Evolutionary conservation across 1,140 invertebrate genomes (phyloP).

Genomic region (Linepithema humile): DNA sequence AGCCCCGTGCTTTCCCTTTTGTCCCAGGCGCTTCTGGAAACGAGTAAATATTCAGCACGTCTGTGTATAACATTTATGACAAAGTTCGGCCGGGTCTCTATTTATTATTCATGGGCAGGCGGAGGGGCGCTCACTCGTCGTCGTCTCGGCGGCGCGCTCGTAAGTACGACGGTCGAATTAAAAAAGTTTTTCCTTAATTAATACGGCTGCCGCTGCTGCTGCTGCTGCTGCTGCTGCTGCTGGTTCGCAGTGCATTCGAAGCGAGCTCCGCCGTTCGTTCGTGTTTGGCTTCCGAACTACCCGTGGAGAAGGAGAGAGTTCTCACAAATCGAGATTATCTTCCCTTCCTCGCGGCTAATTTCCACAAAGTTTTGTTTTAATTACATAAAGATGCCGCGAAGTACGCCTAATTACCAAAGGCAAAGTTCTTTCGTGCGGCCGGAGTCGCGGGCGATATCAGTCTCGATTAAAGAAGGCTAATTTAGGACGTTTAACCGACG

Average conservation of each 20-base stretch:
- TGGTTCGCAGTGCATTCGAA: slow-evolving; percentile 43
- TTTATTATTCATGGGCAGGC: slow-evolving; percentile 71
- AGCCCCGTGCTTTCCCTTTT: slow-evolving; percentile 37
- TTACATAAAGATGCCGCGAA: slow-evolving; percentile 53
- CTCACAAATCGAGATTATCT: slow-evolving; percentile 52
- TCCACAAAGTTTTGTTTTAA: slow-evolving; percentile 43
- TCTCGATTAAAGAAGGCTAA: slow-evolving; percentile 28
- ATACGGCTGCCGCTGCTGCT: slow-evolving; percentile 60
- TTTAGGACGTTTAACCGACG: slow-evolving; percentile 20
- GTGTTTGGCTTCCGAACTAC: slow-evolving; percentile 46
- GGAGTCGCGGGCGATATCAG: slow-evolving; percentile 4
- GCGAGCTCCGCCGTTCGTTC: background rate
- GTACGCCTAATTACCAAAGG: slow-evolving; percentile 42
- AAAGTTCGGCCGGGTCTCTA: slow-evolving; percentile 68
- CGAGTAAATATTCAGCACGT: slow-evolving; percentile 71
- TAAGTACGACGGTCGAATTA: slow-evolving; percentile 65
- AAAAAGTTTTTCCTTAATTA: slow-evolving; percentile 75
- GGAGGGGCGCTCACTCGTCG: background rate
- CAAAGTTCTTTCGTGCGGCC: background rate
- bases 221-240: too few relatives aligned
- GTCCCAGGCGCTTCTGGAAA: slow-evolving; percentile 32
- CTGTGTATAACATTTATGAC: slow-evolving; percentile 73
- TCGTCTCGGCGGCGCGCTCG: slow-evolving; percentile 48
- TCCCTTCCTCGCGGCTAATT: slow-evolving; percentile 22
- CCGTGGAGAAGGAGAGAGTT: too few relatives aligned